Conservation (phyloP, 2,797 vertebrate species). For the Mus caroli region DNA sequence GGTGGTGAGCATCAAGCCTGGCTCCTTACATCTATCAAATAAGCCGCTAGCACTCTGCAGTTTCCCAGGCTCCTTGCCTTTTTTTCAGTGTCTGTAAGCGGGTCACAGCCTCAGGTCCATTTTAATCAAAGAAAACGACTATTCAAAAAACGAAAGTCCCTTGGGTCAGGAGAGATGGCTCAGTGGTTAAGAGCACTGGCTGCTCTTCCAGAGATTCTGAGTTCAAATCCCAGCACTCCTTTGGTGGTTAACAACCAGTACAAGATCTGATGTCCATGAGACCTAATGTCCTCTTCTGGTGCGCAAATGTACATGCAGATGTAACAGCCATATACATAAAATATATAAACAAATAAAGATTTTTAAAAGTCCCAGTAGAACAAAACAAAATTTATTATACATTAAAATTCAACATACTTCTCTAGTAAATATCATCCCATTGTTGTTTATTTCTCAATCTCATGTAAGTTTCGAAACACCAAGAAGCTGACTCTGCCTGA, state of each 20-base stretch:
- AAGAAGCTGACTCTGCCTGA: constrained; percentile 12
- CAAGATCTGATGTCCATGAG: neutral
- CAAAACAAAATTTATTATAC: constrained; percentile 12
- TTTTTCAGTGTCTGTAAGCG: neutral
- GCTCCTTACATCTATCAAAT: neutral
- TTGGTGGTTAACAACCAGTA: neutral
- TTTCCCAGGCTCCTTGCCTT: accelerated
- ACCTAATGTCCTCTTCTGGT: neutral
- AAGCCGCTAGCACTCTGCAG: neutral
- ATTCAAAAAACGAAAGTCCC: constrained; percentile 41
- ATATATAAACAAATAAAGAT: too few relatives aligned
- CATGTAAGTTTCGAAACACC: constrained; percentile 12
- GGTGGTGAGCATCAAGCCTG: too few relatives aligned
- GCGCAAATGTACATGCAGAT: neutral
- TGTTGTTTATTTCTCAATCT: constrained; percentile 34
- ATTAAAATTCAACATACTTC: neutral
- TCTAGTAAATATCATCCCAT: constrained; percentile 8
- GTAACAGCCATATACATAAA: neutral
- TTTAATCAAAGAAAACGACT: neutral
- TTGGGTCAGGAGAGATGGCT: neutral
- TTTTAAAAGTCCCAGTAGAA: constrained; percentile 49
- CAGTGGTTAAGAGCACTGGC: neutral
- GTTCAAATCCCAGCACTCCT: neutral
- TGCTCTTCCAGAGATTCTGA: neutral
- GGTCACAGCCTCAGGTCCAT: neutral